Base-by-base conservation (phyloP, 2,113 vertebrate genomes). In the Zosterops hypoxanthus region DNA sequence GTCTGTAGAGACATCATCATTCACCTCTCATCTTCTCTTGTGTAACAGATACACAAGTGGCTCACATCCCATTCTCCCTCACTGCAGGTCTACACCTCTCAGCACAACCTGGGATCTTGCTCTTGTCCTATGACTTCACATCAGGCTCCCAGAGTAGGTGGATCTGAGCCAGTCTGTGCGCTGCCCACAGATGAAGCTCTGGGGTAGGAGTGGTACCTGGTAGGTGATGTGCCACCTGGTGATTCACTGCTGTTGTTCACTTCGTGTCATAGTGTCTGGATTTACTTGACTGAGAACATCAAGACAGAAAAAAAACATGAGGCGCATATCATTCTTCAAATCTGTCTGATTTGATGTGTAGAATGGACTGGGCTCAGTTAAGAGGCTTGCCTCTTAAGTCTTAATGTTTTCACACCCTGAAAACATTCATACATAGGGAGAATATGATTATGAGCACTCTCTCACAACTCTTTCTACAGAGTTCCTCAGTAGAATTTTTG, bases 251-350 rank as follows among this genome's bases (percentile, higher is more conserved):
- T 13, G 26, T 9, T 1, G 1, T 29, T 47, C 9, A 14, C 44
- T 84, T 84, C 50, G 7, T 42, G 36, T 70, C 36, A 39, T 5
- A 33, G 14, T 34, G 36, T 56, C 36, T 36, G 47, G 19, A 70
- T 61, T 12, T 20, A 65, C 2, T 10, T 4, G 14, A 53, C 1
- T 49, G 24, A 57, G 23, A 49, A 29, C 8, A 24, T 5, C 0
- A 0, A 52, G 42, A 73, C 3, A 3, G 18, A 19, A 61, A 75
- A 73, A 73, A 70, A 39, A 7, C 44, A 60, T 7, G 31, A 85
- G 31, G 36, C 6, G 39, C 6, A 6, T 23, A 34, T 49, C 9
- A 46, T 82, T 75, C 23, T 46, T 87, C 66, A 41, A 77, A 15
- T 5, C 16, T 81, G 12, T 55, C 53, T 57, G 36, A 72, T 65